Conservation (phyloP, 2,888 invertebrate species). For the Leptogaster cylindrica region DNA sequence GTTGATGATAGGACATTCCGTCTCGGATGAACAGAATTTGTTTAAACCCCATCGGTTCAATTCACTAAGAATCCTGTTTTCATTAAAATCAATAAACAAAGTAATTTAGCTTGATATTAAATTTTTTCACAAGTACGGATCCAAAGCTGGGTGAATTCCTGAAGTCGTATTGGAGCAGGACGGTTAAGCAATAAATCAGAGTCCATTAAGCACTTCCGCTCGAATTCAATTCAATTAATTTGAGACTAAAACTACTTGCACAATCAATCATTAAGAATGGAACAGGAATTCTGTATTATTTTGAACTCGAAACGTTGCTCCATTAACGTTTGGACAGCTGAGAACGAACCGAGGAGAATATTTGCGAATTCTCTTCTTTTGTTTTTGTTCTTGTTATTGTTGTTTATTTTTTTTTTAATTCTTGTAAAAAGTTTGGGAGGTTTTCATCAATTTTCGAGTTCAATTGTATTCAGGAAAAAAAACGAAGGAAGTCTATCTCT, state of each 20-base stretch:
- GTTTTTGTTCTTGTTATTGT: neutral
- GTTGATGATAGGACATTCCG: too few species aligned
- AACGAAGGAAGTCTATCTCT: neutral
- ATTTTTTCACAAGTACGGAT: too few species aligned
- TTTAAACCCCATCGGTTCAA: too few species aligned
- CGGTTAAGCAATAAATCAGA: slow-evolving; percentile 9
- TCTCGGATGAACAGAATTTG: too few species aligned
- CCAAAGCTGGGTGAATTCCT: too few species aligned
- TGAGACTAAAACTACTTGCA: slow-evolving; percentile 26
- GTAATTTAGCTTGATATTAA: too few species aligned
- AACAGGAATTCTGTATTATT: slow-evolving; percentile 29
- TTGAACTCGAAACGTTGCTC: slow-evolving; percentile 5
- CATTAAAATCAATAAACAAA: too few species aligned
- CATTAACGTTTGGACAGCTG: neutral
- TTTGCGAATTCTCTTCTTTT: neutral
- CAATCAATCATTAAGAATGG: slow-evolving; percentile 32
- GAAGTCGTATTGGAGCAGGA: too few species aligned
- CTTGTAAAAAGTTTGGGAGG: slow-evolving; percentile 19
- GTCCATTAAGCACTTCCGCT: slow-evolving; percentile 24
- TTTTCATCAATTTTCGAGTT: slow-evolving; percentile 29
- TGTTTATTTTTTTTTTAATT: neutral
- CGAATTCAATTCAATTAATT: slow-evolving; percentile 28
- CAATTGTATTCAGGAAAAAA: slow-evolving; percentile 22
- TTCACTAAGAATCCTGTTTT: too few species aligned
- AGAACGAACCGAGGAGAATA: neutral